Evolutionary conservation across 1,140 invertebrate species (phyloP).

Genomic region (Drosophila busckii): DNA sequence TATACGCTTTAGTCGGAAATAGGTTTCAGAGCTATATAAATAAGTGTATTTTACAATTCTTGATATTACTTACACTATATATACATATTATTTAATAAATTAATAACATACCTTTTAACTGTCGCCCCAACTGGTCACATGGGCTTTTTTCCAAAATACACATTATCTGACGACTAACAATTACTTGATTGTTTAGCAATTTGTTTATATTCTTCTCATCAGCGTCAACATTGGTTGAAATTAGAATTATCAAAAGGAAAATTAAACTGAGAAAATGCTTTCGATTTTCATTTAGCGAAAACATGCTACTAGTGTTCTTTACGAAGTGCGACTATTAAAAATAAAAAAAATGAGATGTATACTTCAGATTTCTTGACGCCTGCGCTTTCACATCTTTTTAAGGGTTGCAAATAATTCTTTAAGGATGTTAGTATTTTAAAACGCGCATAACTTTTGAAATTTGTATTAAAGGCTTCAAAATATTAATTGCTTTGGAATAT

Average conservation of each 20-base stretch:
- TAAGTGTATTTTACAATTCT: no score
- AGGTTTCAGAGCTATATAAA: no score
- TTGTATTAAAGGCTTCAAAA: no score
- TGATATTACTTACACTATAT: no score
- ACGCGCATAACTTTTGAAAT: no score
- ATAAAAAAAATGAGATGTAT: no score
- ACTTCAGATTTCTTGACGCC: no score
- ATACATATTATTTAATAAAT: background rate
- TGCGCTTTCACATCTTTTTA: no score
- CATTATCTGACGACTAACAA: slow-evolving; percentile 78
- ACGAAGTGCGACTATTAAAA: slow-evolving; percentile 32
- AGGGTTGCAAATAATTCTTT: no score
- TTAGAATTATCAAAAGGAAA: slow-evolving; percentile 39
- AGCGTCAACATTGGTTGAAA: slow-evolving; percentile 42
- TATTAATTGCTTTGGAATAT: no score
- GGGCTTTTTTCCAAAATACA: slow-evolving; percentile 80
- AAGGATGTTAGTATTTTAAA: no score
- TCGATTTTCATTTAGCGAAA: slow-evolving; percentile 47
- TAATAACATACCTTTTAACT: slow-evolving; percentile 79
- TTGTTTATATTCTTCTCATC: slow-evolving; percentile 70
- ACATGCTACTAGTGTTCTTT: slow-evolving; percentile 42
- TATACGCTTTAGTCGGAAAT: no score
- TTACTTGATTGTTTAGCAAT: slow-evolving; percentile 66
- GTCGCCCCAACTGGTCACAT: slow-evolving; percentile 79
- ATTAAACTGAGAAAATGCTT: slow-evolving; percentile 39